Conservation (phyloP, 2,888 invertebrate genomes). For the Tetranychus truncatus region DNA sequence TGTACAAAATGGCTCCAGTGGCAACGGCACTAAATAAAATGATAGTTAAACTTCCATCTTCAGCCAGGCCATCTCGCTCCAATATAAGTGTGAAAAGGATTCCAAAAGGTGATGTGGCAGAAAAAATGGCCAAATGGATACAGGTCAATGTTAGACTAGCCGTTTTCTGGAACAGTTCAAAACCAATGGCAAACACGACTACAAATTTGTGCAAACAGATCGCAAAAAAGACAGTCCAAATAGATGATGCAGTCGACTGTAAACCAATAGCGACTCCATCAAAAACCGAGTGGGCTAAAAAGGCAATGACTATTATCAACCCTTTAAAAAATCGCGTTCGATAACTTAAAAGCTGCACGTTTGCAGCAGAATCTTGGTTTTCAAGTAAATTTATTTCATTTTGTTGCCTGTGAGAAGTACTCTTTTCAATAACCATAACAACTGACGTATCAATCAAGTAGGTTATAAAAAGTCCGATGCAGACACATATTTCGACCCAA, state of each 20-base stretch:
- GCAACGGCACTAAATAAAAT: slow-evolving; percentile 19
- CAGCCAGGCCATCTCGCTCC: slow-evolving; percentile 3
- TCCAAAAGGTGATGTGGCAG: slow-evolving; percentile 58
- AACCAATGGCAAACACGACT: slow-evolving; percentile 68
- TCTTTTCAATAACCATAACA: slow-evolving; percentile 43
- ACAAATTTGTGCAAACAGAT: slow-evolving; percentile 68
- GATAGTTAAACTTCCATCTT: slow-evolving; percentile 17
- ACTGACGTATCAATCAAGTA: slow-evolving; percentile 36
- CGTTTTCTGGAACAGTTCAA: slow-evolving; percentile 54
- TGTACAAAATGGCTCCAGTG: slow-evolving; percentile 22
- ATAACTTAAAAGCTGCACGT: background rate
- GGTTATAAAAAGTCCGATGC: slow-evolving; percentile 54
- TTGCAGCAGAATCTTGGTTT: too few relatives aligned
- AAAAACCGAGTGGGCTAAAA: slow-evolving; percentile 67
- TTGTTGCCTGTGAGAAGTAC: slow-evolving; percentile 32
- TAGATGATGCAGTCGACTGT: slow-evolving; percentile 47
- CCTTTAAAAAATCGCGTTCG: slow-evolving; percentile 38
- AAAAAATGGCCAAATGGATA: slow-evolving; percentile 48
- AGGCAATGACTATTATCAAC: slow-evolving; percentile 56
- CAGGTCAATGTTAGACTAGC: slow-evolving; percentile 18
- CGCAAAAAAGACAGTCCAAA: slow-evolving; percentile 64
- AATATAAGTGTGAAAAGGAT: slow-evolving; percentile 24
- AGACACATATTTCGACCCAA: slow-evolving; percentile 50
- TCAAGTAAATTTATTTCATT: background rate
- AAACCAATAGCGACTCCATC: slow-evolving; percentile 66